These are phyloP conservation scores for Drosophila kepulauana DNA, from an alignment of 1,140 invertebrate species.

Conservation along the genomic window DNA sequence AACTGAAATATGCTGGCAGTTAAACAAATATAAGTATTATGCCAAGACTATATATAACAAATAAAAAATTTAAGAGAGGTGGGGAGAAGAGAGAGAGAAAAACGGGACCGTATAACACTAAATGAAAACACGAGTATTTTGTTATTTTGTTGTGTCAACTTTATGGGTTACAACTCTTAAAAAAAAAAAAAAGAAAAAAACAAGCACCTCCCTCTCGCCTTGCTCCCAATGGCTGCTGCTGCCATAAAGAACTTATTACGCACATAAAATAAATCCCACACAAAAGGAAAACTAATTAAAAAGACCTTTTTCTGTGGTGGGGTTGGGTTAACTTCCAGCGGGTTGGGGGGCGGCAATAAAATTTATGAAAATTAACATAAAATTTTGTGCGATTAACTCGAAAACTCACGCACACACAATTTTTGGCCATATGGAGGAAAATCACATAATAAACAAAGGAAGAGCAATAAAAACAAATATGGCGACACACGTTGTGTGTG, in stretches of 20 bases:
- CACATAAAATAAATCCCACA: conserved; percentile 65
- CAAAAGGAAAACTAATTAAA: conserved; percentile 76
- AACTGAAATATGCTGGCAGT: conserved; percentile 30
- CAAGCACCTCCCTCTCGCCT: not conserved
- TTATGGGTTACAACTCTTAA: conserved; percentile 78
- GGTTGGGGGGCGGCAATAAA: conserved; percentile 72
- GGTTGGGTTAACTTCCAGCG: not conserved
- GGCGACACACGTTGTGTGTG: conserved; percentile 56
- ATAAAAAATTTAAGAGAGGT: not conserved
- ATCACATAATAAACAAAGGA: conserved; percentile 82
- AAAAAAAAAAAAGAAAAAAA: conserved; percentile 16
- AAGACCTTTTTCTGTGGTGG: conserved; percentile 60
- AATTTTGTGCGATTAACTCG: conserved; percentile 80
- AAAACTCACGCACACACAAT: conserved; percentile 61
- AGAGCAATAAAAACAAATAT: conserved; percentile 80
- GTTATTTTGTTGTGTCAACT: conserved; percentile 62
- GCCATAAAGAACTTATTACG: conserved; percentile 60
- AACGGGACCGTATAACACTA: conserved; percentile 20
- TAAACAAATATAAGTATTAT: conserved; percentile 15
- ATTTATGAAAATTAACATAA: conserved; percentile 85
- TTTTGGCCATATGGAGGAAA: conserved; percentile 69
- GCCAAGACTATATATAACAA: conserved; percentile 12
- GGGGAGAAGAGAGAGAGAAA: not conserved
- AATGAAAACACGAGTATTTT: conserved; percentile 51
- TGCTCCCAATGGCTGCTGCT: not conserved